Evolutionary conservation across 2,113 vertebrate genomes (phyloP).

Genomic region (Numenius arquata): DNA sequence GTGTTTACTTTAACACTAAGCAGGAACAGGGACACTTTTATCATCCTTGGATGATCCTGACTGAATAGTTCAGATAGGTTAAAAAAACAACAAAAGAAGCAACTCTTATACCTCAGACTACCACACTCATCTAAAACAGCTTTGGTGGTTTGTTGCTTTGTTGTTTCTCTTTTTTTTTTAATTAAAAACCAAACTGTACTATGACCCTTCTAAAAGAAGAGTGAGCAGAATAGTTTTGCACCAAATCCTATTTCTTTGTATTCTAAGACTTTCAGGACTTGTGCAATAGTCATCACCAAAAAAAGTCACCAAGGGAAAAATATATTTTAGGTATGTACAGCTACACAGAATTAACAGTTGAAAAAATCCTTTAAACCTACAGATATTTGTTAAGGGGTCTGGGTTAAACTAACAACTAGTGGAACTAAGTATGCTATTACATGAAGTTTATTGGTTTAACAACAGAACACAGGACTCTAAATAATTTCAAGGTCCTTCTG

Average conservation of each 20-base stretch:
- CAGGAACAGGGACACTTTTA: not conserved
- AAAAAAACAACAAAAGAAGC: not conserved
- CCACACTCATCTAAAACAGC: not conserved
- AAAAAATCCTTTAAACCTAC: not conserved
- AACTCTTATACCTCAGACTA: not conserved
- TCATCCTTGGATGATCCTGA: not conserved
- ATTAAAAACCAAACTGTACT: not conserved
- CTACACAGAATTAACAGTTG: not conserved
- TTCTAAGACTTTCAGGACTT: not conserved
- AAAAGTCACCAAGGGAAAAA: not conserved
- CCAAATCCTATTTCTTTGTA: not conserved
- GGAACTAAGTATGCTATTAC: not conserved
- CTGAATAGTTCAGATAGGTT: not conserved
- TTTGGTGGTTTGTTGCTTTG: not conserved
- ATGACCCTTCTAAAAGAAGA: not conserved
- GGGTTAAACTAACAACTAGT: constrained; percentile 17
- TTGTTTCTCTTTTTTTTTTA: not conserved
- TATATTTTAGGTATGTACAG: not conserved
- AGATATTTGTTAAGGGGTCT: not conserved
- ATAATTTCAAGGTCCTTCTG: constrained; percentile 39
- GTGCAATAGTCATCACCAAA: not conserved
- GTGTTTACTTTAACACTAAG: not conserved
- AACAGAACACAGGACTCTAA: constrained; percentile 6
- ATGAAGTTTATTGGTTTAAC: constrained; percentile 20
- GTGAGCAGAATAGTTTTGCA: not conserved